Evolutionary conservation across 2,113 vertebrate genomes (phyloP), one percentile per base, ranked within the genome.

Genomic region (Triplophysa siluroides): DNA sequence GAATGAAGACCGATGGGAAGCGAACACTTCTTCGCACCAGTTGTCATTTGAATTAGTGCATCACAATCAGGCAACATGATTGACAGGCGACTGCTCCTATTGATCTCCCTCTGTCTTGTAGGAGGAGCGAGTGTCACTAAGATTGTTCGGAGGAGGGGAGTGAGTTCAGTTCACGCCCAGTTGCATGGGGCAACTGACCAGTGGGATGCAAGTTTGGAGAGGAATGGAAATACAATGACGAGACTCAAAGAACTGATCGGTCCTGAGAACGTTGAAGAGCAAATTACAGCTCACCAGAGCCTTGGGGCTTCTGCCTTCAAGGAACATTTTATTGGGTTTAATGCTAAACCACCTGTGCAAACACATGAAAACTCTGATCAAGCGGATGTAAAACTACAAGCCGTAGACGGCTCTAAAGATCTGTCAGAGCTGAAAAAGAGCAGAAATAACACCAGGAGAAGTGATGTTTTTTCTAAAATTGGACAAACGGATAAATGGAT

Each of bases 1-100:
- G 86, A 90, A 93, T 93, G 92, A 92, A 90, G 92, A 91, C 89
- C 89, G 82, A 76, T 50, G 79, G 87, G 90, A 91, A 91, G 86
- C 89, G 87, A 90, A 88, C n/a, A 76, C 81, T 82, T 87, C 85
- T 86, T 91, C 78, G 76, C 80, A 90, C 87, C 85, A 83, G 86
- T 85, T 79, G 78, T 80, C 73, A 19, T 84, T 88, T 84, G 82
- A 90, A 91, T 88, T 91, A 92, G 87, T 86, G 78, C 86, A 65
- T 86, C 63, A n/a, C 26, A 80, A 56, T 81, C 50, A 85, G 81
- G 85, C 88, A 90, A 86, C 79, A 94, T 93, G 93, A 85, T 90
- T 86, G 85, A 86, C 76, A 86, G 87, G 86, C 87, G 83, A 83
- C 75, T 89, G 74, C 82, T 92, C 38, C 80, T 92, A 24, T 79